These are phyloP conservation scores for Petromus typicus DNA, from an alignment of 2,113 vertebrate genomes.

Conservation along the genomic window DNA sequence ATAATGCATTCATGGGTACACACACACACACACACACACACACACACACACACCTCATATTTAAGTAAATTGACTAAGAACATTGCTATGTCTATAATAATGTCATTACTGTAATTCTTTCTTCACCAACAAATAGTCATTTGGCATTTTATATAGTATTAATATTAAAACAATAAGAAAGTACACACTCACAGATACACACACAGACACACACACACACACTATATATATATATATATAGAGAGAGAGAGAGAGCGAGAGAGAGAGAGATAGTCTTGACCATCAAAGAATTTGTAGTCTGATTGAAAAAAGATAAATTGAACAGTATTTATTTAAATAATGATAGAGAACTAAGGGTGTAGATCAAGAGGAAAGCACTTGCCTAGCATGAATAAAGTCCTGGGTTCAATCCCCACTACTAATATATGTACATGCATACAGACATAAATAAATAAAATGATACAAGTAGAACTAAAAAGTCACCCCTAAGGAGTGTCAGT, in stretches of 20 bases:
- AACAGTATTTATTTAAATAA: constrained; percentile 18
- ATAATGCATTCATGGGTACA: not conserved
- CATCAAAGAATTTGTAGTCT: constrained; percentile 11
- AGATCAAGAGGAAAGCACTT: not conserved
- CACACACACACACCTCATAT: not conserved
- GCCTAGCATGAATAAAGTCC: not conserved
- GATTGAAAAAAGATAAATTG: constrained; percentile 7
- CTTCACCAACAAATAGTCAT: not conserved
- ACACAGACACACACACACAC: no score
- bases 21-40: not conserved
- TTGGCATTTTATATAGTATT: not conserved
- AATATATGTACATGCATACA: not conserved
- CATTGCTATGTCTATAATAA: not conserved
- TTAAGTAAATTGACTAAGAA: constrained; percentile 5
- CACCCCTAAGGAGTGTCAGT: not conserved
- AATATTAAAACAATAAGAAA: not conserved
- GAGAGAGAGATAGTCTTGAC: not conserved
- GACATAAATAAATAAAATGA: not conserved
- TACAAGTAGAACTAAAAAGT: not conserved
- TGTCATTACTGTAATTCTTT: not conserved
- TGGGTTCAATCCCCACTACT: not conserved
- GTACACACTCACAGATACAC: no score
- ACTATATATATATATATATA: no score
- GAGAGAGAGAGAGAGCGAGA: no score
- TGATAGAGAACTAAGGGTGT: not conserved